phyloP scores from a whole-genome alignment of 2,113 vertebrate genomes.

The Pomatostomus ruficeps region DNA sequence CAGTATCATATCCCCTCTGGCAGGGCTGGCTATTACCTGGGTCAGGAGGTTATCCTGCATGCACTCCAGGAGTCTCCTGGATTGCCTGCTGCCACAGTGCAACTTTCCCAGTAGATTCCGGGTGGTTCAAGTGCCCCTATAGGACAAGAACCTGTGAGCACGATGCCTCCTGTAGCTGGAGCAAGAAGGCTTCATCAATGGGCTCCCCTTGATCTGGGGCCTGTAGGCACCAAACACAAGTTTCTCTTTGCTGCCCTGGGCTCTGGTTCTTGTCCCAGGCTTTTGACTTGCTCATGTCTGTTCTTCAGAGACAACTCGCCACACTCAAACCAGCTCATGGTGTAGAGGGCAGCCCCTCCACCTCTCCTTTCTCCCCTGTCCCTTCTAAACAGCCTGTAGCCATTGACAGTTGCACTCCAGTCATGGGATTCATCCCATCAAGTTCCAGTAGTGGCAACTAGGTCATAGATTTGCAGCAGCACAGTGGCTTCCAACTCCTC shows the following conservation, averaged over 20 bases:
- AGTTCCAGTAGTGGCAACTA: background rate
- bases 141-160: background rate
- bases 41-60: background rate
- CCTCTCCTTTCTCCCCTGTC: background rate
- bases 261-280: background rate
- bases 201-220: background rate
- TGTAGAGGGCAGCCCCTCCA: background rate
- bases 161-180: background rate
- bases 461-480: background rate
- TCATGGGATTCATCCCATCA: background rate
- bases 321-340: background rate
- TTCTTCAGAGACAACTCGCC: background rate
- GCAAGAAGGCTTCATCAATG: background rate
- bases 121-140: background rate
- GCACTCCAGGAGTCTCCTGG: background rate
- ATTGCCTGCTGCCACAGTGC: background rate
- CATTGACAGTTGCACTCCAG: rapidly evolving
- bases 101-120: background rate
- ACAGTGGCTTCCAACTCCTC: background rate
- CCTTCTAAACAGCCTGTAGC: background rate
- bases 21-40: background rate
- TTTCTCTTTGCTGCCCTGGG: background rate
- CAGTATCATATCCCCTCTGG: background rate
- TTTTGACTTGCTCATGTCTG: background rate
- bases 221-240: background rate